Conservation (phyloP, 2,797 vertebrate genomes). For the Amazonetta brasiliensis region DNA sequence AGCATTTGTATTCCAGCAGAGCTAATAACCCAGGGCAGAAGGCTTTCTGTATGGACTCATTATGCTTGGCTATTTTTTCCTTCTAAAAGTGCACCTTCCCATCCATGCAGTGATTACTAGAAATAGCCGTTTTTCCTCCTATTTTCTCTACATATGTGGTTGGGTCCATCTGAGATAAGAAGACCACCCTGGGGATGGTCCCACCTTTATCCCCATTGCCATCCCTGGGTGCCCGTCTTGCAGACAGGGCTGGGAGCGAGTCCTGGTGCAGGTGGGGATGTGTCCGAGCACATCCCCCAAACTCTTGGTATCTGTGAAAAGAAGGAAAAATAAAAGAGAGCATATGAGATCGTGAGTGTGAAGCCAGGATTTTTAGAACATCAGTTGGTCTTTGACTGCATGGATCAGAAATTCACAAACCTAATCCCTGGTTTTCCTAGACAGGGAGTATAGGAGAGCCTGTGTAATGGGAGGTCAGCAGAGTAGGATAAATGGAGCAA, state of each 20-base stretch:
- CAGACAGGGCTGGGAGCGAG: neutral
- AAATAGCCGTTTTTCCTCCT: neutral
- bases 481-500: neutral
- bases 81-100: neutral
- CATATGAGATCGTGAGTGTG: neutral
- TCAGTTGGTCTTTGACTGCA: neutral
- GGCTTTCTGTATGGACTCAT: neutral
- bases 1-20: neutral
- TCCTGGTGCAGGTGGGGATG: neutral
- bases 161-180: neutral
- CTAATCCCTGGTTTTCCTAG: neutral
- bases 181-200: neutral
- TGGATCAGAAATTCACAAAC: neutral
- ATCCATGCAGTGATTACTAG: neutral
- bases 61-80: rapidly evolving
- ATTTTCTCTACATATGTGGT: rapidly evolving
- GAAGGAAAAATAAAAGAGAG: no score
- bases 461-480: neutral
- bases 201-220: neutral
- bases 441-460: rapidly evolving
- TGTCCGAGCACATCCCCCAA: neutral
- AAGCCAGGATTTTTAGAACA: neutral
- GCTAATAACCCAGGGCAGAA: neutral
- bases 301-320: neutral
- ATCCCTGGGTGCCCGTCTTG: neutral